Conservation (phyloP, 2,888 invertebrate genomes). For the Tetanocera ferruginea region DNA sequence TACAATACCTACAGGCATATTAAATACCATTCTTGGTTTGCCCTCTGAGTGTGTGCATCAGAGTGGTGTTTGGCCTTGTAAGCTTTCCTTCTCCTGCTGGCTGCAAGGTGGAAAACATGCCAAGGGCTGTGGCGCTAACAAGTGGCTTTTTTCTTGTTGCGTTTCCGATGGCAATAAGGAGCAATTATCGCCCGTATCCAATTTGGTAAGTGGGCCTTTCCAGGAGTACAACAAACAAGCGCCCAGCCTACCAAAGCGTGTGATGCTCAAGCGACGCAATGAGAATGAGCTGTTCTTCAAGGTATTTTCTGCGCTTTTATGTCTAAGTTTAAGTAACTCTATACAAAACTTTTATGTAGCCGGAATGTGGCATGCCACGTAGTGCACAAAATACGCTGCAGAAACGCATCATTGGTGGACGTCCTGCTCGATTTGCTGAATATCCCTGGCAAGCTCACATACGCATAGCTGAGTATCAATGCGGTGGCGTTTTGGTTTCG, state of each 20-base stretch:
- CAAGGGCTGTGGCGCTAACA: conserved; percentile 77
- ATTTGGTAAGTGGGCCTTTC: conserved; percentile 53
- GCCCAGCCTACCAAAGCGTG: conserved; percentile 63
- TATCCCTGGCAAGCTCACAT: conserved; percentile 91
- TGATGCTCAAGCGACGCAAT: conserved; percentile 65
- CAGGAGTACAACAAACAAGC: conserved; percentile 60
- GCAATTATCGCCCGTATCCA: conserved; percentile 55
- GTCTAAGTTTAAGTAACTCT: not conserved
- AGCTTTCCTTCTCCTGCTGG: conserved; percentile 82
- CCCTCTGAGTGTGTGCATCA: conserved; percentile 71
- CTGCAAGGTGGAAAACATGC: conserved; percentile 78
- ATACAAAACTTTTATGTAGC: conserved; percentile 55
- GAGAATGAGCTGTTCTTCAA: conserved; percentile 63
- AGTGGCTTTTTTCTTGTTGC: conserved; percentile 83
- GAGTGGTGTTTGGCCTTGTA: conserved; percentile 76
- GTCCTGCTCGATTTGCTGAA: conserved; percentile 80
- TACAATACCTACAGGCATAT: conserved; percentile 56
- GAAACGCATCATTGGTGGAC: conserved; percentile 85
- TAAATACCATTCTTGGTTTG: conserved; percentile 67
- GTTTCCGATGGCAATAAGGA: conserved; percentile 62
- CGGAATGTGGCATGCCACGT: conserved; percentile 79
- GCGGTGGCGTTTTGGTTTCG: conserved; percentile 86
- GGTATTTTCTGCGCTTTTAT: conserved; percentile 44
- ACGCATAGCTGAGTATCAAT: conserved; percentile 85
- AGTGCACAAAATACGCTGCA: conserved; percentile 72